These are phyloP conservation scores for Hiodon alosoides DNA, from an alignment of 2,113 vertebrate genomes.

Conservation along the genomic window DNA sequence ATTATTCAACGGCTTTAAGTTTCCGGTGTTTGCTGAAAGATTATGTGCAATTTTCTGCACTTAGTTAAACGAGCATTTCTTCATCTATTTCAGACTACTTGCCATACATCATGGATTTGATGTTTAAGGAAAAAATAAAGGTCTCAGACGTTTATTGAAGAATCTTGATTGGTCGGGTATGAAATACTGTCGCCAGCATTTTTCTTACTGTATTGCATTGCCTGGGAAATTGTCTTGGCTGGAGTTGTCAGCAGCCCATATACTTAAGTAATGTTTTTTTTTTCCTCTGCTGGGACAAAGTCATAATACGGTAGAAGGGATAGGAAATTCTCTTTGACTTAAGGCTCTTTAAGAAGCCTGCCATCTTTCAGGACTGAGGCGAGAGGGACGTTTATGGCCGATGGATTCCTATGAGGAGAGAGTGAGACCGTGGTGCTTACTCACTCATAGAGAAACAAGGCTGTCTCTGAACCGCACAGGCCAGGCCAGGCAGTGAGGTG, in stretches of 20 bases:
- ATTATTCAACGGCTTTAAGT: background rate
- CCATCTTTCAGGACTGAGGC: background rate
- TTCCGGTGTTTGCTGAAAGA: background rate
- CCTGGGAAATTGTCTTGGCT: background rate
- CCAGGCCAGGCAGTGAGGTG: background rate
- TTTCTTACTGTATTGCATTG: background rate
- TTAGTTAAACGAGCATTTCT: background rate
- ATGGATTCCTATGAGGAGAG: background rate
- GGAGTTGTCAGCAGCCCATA: slow-evolving; percentile 17
- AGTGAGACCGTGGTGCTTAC: background rate
- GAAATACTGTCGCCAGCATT: background rate
- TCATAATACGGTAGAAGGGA: background rate
- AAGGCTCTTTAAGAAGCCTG: slow-evolving; percentile 9
- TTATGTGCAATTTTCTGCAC: background rate
- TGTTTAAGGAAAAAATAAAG: background rate
- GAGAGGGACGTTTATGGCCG: slow-evolving; percentile 5
- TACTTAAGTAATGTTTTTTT: slow-evolving; percentile 14
- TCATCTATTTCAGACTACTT: background rate
- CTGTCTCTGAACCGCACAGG: slow-evolving; percentile 10
- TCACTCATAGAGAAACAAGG: slow-evolving; percentile 35
- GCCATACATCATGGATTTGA: background rate
- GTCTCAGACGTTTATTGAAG: background rate
- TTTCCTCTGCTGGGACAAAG: background rate
- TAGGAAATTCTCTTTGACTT: slow-evolving; percentile 20
- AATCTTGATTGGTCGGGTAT: background rate